Percentiles rank a stretch among this genome's conserved stretches.
Conservation (phyloP, 2,888 invertebrate species). For the Heterodera filipjevi region DNA sequence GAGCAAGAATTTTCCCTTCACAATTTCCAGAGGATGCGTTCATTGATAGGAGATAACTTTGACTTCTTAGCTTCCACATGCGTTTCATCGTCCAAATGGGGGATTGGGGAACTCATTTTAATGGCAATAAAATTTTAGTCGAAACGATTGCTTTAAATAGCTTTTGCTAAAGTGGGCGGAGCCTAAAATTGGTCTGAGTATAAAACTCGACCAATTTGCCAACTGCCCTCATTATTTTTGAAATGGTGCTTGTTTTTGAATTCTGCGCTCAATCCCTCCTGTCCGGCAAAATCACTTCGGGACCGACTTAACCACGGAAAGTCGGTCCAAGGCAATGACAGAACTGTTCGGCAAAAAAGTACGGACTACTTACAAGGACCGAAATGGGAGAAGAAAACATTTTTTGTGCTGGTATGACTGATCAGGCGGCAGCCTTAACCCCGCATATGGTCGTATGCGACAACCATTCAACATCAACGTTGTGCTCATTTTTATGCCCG, state of each 20-base stretch:
- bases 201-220: background rate
- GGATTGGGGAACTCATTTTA: no score
- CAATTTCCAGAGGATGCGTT: no score
- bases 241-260: constrained; percentile 1
- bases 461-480: no score
- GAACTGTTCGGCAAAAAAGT: background rate
- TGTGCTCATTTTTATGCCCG: no score
- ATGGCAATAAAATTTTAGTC: no score
- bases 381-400: background rate
- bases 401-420: no score
- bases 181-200: background rate
- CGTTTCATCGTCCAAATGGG: background rate
- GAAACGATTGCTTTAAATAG: background rate
- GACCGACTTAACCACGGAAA: constrained; percentile 2
- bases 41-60: no score
- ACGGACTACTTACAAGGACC: background rate
- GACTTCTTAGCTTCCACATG: background rate
- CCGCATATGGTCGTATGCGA: no score
- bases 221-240: background rate
- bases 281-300: background rate
- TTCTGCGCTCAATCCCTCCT: background rate
- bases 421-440: no score
- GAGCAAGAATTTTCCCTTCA: background rate
- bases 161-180: background rate
- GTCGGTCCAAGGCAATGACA: background rate